phyloP scores from a whole-genome alignment of 2,888 invertebrate genomes.

The Lydus trimaculatus region DNA sequence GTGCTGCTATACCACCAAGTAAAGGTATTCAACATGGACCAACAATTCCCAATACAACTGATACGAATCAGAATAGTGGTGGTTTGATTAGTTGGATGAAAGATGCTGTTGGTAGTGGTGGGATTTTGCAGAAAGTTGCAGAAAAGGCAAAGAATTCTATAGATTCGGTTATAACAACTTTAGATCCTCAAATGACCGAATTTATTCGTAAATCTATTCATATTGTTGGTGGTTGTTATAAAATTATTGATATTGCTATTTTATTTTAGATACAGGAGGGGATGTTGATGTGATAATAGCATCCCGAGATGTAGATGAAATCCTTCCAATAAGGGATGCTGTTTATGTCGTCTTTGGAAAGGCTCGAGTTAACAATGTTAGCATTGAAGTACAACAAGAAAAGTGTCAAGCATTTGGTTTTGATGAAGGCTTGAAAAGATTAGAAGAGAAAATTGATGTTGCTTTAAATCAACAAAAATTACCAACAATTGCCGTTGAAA shows the following conservation, averaged over 20 bases:
- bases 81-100: conserved; percentile 74
- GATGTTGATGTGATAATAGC: conserved; percentile 78
- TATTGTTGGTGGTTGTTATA: conserved; percentile 18
- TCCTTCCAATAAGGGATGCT: conserved; percentile 79
- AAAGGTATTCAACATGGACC: conserved; percentile 52
- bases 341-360: conserved; percentile 82
- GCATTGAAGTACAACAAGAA: conserved; percentile 68
- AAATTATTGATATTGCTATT: conserved; percentile 32
- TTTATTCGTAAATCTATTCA: conserved; percentile 71
- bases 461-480: conserved; percentile 69
- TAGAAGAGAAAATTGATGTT: conserved; percentile 74
- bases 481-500: conserved; percentile 77
- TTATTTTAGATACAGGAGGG: conserved; percentile 77
- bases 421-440: conserved; percentile 75
- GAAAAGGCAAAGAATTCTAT: conserved; percentile 82
- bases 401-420: conserved; percentile 83
- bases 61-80: conserved; percentile 59
- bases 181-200: conserved; percentile 91
- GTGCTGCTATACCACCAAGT: conserved; percentile 58
- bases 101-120: conserved; percentile 71
- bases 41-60: conserved; percentile 21
- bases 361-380: conserved; percentile 74
- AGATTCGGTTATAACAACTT: conserved; percentile 84
- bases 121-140: conserved; percentile 72
- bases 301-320: conserved; percentile 78